A percentile compares a stretch with the other conserved stretches of the same genome.
These are phyloP conservation scores for Watsonalla cultraria DNA, from an alignment of 2,888 invertebrate genomes.

Conservation along the genomic window DNA sequence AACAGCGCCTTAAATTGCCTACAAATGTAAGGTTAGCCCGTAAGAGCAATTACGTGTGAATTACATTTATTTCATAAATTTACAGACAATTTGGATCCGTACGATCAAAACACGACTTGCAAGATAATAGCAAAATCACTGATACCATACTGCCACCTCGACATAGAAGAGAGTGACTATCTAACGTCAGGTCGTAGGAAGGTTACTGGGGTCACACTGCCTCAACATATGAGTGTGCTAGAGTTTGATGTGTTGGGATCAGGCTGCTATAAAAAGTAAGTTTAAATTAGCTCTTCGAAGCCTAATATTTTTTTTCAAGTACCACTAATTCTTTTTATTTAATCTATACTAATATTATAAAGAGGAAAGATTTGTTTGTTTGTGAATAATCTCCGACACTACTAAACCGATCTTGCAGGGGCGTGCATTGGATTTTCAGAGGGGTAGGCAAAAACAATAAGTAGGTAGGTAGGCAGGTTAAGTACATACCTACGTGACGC, in stretches of 20 bases:
- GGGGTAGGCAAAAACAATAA: too few relatives aligned
- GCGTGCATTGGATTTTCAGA: too few relatives aligned
- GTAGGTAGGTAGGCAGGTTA: too few relatives aligned
- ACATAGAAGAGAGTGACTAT: conserved; percentile 82
- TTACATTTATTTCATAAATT: conserved; percentile 1
- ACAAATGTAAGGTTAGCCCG: too few relatives aligned
- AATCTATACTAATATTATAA: too few relatives aligned
- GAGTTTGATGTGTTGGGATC: conserved; percentile 83
- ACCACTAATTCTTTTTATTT: too few relatives aligned
- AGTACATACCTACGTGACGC: too few relatives aligned
- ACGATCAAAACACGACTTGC: conserved; percentile 74
- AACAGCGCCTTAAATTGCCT: too few relatives aligned
- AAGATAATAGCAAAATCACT: conserved; percentile 78
- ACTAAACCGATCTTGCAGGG: too few relatives aligned
- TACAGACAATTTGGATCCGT: conserved; percentile 71
- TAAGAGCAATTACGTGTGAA: not conserved
- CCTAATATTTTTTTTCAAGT: too few relatives aligned
- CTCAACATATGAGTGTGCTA: conserved; percentile 74
- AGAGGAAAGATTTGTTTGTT: too few relatives aligned
- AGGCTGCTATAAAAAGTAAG: conserved; percentile 75
- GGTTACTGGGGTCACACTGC: conserved; percentile 54
- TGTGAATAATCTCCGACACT: too few relatives aligned
- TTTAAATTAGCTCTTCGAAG: not conserved
- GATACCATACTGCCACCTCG: conserved; percentile 84
- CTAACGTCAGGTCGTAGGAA: conserved; percentile 69